These are phyloP conservation scores for Petrolisthes manimaculis DNA, from an alignment of 2,888 invertebrate genomes.

Conservation along the genomic window DNA sequence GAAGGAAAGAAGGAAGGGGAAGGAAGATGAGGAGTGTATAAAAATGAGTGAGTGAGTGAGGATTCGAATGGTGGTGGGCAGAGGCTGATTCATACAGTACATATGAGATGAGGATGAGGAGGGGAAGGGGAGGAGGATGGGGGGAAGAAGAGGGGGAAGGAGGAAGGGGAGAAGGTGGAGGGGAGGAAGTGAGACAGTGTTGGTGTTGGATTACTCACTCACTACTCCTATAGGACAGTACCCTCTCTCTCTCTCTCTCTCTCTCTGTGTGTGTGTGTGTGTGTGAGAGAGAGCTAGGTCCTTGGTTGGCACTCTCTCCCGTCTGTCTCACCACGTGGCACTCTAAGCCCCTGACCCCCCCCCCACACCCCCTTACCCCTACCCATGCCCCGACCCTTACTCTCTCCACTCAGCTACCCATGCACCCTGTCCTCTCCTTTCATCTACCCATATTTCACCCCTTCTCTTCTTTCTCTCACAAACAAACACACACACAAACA, in stretches of 20 bases:
- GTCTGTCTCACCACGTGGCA: not conserved
- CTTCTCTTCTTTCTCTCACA: too few species aligned
- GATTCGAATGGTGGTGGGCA: not conserved
- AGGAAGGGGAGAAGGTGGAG: not conserved
- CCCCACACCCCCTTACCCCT: conserved; percentile 8
- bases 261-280: not conserved
- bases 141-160: not conserved
- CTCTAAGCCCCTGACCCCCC: not conserved
- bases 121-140: too few species aligned
- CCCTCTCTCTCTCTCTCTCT: conserved; percentile 19
- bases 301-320: not conserved
- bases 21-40: not conserved
- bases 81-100: not conserved
- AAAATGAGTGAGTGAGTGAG: not conserved
- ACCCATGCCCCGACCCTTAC: not conserved
- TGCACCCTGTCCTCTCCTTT: not conserved
- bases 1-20: too few species aligned
- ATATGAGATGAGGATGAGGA: too few species aligned
- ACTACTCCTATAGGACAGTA: not conserved
- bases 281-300: not conserved
- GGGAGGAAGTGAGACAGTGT: not conserved
- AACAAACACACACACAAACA: too few species aligned
- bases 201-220: too few species aligned
- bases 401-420: conserved; percentile 8
- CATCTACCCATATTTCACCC: not conserved